Evolutionary conservation across 2,888 invertebrate species (phyloP).

Genomic region (Eulithis prunata): DNA sequence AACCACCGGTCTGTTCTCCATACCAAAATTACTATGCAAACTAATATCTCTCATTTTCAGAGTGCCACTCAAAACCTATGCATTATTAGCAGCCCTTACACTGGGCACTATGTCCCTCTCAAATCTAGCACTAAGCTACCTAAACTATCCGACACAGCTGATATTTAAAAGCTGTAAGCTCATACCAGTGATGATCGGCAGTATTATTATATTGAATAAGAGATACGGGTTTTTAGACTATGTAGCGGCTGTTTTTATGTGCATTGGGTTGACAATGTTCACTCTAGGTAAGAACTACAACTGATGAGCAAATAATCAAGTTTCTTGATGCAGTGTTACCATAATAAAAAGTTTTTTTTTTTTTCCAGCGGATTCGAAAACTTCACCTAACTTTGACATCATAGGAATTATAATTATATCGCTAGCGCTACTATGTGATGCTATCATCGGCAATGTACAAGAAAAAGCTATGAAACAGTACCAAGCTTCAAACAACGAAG

Average conservation of each 20-base stretch:
- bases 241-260: constrained; percentile 93
- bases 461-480: constrained; percentile 96
- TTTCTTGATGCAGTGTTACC: no score
- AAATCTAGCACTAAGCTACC: constrained; percentile 95
- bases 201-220: constrained; percentile 96
- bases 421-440: constrained; percentile 95
- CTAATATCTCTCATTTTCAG: constrained; percentile 76
- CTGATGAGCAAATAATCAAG: no score
- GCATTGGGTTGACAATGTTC: constrained; percentile 94
- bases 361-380: constrained; percentile 88
- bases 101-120: constrained; percentile 98
- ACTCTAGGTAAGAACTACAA: constrained; percentile 88
- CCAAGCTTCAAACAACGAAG: constrained; percentile 94
- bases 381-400: constrained; percentile 89
- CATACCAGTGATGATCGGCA: constrained; percentile 97
- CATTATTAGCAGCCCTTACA: constrained; percentile 92
- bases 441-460: constrained; percentile 98
- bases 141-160: constrained; percentile 98
- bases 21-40: no score
- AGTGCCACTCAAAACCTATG: constrained; percentile 93
- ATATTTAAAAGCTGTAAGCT: constrained; percentile 99
- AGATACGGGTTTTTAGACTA: constrained; percentile 93
- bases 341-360: not conserved
- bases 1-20: no score
- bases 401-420: constrained; percentile 91